phyloP scores from a whole-genome alignment of 2,888 invertebrate species.

The Biston stratarius region DNA sequence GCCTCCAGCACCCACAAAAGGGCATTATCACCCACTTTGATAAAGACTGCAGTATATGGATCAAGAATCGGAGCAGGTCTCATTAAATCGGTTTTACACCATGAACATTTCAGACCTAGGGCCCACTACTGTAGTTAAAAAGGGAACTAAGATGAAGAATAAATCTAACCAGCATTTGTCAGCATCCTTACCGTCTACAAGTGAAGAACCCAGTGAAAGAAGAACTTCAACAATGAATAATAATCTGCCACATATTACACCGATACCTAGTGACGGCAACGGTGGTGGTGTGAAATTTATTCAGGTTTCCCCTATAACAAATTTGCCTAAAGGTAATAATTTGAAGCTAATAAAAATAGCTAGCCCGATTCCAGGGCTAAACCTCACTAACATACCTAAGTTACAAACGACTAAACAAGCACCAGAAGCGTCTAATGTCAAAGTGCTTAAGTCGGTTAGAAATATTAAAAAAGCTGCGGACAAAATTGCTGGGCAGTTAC shows the following conservation, averaged over 20 bases:
- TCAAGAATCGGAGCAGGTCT: no score
- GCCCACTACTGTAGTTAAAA: background rate
- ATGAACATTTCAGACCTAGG: background rate
- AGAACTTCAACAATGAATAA: background rate
- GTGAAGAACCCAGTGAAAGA: background rate
- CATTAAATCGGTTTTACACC: background rate
- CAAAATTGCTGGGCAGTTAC: background rate
- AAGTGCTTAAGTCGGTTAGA: background rate
- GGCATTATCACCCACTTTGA: no score
- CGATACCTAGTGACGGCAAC: background rate
- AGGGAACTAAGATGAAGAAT: background rate
- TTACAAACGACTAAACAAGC: background rate
- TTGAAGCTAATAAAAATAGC: background rate
- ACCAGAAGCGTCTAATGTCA: background rate
- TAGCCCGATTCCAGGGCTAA: background rate
- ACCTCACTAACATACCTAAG: background rate
- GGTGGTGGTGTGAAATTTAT: background rate
- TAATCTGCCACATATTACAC: background rate
- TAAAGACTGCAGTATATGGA: no score
- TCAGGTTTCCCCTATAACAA: constrained; percentile 5
- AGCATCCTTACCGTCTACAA: background rate
- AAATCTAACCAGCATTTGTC: background rate
- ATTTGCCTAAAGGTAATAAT: background rate
- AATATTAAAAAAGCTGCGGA: background rate
- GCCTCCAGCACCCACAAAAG: no score